Conservation (phyloP, 64 coral and sea anemone species). For the Montipora foliosa region DNA sequence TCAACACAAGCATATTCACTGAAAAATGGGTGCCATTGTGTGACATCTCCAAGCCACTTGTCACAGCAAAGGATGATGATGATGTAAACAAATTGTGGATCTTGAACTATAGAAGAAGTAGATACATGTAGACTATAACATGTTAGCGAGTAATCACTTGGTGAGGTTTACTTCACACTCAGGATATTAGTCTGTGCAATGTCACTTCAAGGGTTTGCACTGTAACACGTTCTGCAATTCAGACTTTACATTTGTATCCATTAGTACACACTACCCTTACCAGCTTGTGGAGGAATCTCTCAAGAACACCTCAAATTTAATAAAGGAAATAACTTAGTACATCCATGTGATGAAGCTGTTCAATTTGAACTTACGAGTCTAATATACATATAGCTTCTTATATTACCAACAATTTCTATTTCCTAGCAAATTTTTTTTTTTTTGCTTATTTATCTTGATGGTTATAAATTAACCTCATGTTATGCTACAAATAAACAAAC, state of each 20-base stretch:
- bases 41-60: not conserved
- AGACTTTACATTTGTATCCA: not conserved
- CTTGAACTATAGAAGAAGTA: slow-evolving; percentile 11
- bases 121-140: not conserved
- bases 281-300: slow-evolving; percentile 3
- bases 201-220: slow-evolving; percentile 15
- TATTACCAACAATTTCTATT: slow-evolving; percentile 8
- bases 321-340: not conserved
- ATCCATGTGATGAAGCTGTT: not conserved
- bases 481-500: not conserved
- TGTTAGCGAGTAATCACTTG: slow-evolving; percentile 3
- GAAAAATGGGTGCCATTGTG: slow-evolving; percentile 14
- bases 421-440: not conserved
- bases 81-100: slow-evolving; percentile 14
- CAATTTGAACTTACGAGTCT: slow-evolving; percentile 11
- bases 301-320: not conserved
- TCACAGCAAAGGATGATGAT: not conserved
- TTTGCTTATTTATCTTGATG: not conserved
- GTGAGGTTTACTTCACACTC: slow-evolving; percentile 8
- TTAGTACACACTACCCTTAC: slow-evolving; percentile 6
- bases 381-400: not conserved
- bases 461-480: not conserved
- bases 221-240: not conserved
- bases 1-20: slow-evolving; percentile 15
- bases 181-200: slow-evolving; percentile 7